Percentiles rank a stretch among this genome's conserved stretches.
Conservation (phyloP, 2,888 invertebrate species). For the Drosophila nigritarsus region DNA sequence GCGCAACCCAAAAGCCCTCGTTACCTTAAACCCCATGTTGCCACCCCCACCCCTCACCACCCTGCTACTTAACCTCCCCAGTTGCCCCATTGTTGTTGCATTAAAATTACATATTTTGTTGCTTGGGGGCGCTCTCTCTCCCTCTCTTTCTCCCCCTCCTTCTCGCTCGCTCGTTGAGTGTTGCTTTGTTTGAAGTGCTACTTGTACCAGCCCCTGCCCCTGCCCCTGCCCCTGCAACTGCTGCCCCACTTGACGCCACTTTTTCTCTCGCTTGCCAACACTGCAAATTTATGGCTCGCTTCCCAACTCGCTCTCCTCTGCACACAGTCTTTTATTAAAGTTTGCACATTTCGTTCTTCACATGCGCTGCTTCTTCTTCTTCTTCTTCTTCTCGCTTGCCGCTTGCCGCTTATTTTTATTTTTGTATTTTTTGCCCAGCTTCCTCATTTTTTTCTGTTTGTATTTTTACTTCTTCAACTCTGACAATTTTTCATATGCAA, state of each 20-base stretch:
- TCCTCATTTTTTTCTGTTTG: slow-evolving; percentile 1
- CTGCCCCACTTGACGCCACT: background rate
- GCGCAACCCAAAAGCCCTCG: slow-evolving; percentile 57
- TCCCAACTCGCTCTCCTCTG: slow-evolving; percentile 3
- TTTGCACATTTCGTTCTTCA: slow-evolving; percentile 70
- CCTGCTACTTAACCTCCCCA: background rate
- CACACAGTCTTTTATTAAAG: slow-evolving; percentile 71
- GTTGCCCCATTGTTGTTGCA: slow-evolving; percentile 58
- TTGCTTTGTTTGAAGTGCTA: slow-evolving; percentile 80
- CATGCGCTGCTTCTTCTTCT: slow-evolving; percentile 36
- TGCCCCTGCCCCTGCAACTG: background rate
- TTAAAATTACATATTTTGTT: slow-evolving; percentile 67
- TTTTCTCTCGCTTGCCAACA: slow-evolving; percentile 31
- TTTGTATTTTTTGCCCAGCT: background rate
- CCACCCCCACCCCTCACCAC: background rate
- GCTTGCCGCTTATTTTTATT: slow-evolving; percentile 34
- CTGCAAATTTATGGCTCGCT: slow-evolving; percentile 67
- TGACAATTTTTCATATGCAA: slow-evolving; percentile 74
- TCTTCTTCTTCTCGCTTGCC: background rate
- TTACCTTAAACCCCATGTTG: slow-evolving; percentile 42
- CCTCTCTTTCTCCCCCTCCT: fast-evolving
- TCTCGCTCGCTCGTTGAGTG: slow-evolving; percentile 58
- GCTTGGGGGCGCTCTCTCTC: slow-evolving; percentile 14
- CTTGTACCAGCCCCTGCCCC: slow-evolving; percentile 28
- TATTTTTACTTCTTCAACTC: slow-evolving; percentile 33